Base-by-base conservation (phyloP, 2,888 invertebrate species). In the Rotaria magnacalcarata region DNA sequence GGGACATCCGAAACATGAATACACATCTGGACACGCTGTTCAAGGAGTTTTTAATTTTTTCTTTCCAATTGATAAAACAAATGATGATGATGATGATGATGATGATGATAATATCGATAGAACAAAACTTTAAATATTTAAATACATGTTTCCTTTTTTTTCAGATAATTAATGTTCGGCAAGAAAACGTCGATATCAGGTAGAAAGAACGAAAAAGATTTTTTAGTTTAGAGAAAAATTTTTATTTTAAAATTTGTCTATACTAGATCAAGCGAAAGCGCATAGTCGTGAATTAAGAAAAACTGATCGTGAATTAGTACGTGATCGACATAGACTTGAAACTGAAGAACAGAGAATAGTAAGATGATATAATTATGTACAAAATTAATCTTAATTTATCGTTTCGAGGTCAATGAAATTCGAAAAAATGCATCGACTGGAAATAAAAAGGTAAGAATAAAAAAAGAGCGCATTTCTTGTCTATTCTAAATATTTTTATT, bases 271-370 rank as follows among this genome's bases (percentile, higher is more conserved):
- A 80, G 41, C 47, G 2, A 80, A 47, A 80, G 47, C 43, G 1
- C 47, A 47, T 47, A 47, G 0, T 24, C 43, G 80, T 2, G 80
- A 80, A 43, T 47, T 80, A 47, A 43, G n/a, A 47, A 21, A 47
- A 80, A 80, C 80, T n/a, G 80, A 80, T 80, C 80, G 80, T 19
- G 80, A 80, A 47, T 24, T 80, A 47, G 80, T 19, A 80, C 80
- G 80, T n/a, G 80, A 80, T 80, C 43, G 80, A n/a, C 80, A 80
- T 47, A 80, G 47, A 80, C 80, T 80, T 4, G 80, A 80, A 24
- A 14, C 43, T 80, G 80, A 80, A 80, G 80, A 80, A 80, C 80
- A 80, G n/a, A 2, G n/a, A 80, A 11, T 80, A 47, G 80, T 80
- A 80, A 47, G 14, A 21, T 52, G 8, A 14, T 21, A 21, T 54